Percentiles rank a stretch among this genome's conserved stretches.
phyloP scores from a whole-genome alignment of 1,140 invertebrate genomes.

The Chymomyza costata region DNA sequence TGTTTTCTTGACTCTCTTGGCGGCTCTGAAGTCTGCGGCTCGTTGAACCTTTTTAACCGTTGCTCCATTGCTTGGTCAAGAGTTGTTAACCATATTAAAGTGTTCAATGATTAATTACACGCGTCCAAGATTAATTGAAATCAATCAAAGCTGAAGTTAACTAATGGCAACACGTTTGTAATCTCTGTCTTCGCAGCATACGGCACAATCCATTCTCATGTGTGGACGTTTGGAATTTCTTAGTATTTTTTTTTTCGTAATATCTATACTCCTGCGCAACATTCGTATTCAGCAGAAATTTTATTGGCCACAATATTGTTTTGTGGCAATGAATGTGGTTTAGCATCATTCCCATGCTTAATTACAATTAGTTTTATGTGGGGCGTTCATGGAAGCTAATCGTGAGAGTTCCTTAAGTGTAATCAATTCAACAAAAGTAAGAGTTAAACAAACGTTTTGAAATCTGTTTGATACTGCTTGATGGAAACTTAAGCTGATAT shows the following conservation, averaged over 20 bases:
- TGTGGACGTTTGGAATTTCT: constrained; percentile 46
- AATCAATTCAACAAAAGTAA: no score
- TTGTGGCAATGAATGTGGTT: constrained; percentile 1
- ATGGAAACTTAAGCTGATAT: no score
- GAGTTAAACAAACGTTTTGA: no score
- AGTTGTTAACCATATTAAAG: constrained; percentile 76
- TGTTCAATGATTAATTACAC: constrained; percentile 76
- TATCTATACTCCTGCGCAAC: constrained; percentile 18
- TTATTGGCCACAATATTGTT: constrained; percentile 46
- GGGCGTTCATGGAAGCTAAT: no score
- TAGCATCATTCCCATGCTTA: constrained; percentile 58
- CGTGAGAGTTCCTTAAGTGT: no score
- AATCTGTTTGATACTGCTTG: no score
- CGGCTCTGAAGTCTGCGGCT: constrained; percentile 41
- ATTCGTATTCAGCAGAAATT: constrained; percentile 37
- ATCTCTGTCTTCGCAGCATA: constrained; percentile 23
- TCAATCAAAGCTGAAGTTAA: constrained; percentile 75
- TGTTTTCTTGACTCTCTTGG: constrained; percentile 5
- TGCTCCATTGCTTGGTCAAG: constrained; percentile 74
- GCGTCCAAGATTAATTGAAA: constrained; percentile 75
- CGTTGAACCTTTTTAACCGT: constrained; percentile 75
- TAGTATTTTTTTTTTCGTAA: constrained; percentile 16
- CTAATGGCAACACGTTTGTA: constrained; percentile 75
- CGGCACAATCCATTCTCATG: constrained; percentile 22
- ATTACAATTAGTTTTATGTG: constrained; percentile 72